A percentile compares a stretch with the other conserved stretches of the same genome.
phyloP scores from a whole-genome alignment of 2,113 vertebrate species.

The Arothron firmamentum region DNA sequence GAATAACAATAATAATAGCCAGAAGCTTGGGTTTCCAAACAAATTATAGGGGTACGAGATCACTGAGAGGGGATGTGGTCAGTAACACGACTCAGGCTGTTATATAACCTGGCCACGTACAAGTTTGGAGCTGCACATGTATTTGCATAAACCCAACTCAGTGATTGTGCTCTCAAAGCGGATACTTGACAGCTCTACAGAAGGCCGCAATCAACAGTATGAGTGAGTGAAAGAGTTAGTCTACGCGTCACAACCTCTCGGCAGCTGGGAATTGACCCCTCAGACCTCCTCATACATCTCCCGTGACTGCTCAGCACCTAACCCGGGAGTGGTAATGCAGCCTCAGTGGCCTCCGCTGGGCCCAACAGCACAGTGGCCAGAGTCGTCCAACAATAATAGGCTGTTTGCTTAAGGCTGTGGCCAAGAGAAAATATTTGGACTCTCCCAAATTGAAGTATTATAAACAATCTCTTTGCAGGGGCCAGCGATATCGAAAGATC shows the following conservation, averaged over 20 bases:
- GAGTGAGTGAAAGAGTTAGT: slow-evolving; percentile 38
- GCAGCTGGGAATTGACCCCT: slow-evolving; percentile 21
- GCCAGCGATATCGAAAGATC: slow-evolving; percentile 61
- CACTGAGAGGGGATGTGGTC: slow-evolving; percentile 53
- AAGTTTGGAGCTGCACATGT: slow-evolving; percentile 25
- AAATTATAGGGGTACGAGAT: slow-evolving; percentile 55
- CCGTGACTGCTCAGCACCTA: slow-evolving; percentile 33
- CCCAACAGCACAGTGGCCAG: slow-evolving; percentile 45
- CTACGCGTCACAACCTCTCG: slow-evolving; percentile 38
- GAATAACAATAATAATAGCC: slow-evolving; percentile 14
- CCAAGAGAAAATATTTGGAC: slow-evolving; percentile 75
- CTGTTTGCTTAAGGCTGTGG: slow-evolving; percentile 72
- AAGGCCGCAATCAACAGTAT: slow-evolving; percentile 2
- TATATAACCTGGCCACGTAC: slow-evolving; percentile 48
- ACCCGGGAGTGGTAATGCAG: slow-evolving; percentile 48
- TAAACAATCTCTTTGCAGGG: slow-evolving; percentile 70
- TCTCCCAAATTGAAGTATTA: slow-evolving; percentile 72
- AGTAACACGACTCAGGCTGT: slow-evolving; percentile 52
- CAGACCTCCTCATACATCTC: slow-evolving; percentile 42
- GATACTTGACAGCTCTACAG: slow-evolving; percentile 10
- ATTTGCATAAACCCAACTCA: slow-evolving; percentile 28
- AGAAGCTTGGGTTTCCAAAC: slow-evolving; percentile 55
- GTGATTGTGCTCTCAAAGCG: slow-evolving; percentile 24
- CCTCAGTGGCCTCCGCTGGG: slow-evolving; percentile 28
- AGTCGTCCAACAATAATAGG: slow-evolving; percentile 71